Conservation (phyloP, 2,797 vertebrate genomes). For the Setipinna tenuifilis region DNA sequence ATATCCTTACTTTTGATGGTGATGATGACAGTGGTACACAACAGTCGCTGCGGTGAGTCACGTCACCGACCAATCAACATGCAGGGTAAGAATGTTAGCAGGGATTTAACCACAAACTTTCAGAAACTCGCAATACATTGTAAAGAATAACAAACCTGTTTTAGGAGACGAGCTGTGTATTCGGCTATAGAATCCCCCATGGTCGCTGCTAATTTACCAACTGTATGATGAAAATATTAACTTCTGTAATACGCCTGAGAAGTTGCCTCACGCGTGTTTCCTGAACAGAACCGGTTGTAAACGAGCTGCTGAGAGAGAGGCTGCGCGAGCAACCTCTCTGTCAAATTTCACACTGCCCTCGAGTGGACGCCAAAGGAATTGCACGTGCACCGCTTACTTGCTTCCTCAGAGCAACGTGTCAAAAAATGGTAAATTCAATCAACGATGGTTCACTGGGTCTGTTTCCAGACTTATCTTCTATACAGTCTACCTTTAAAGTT, state of each 20-base stretch:
- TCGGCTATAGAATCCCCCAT: conserved; percentile 78
- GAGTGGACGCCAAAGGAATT: background rate
- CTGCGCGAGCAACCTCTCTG: background rate
- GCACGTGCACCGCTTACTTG: background rate
- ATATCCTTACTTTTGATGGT: no score
- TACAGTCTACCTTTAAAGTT: no score
- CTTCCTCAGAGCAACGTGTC: no score
- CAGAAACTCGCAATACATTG: background rate
- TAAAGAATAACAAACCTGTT: conserved; percentile 77
- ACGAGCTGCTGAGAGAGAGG: background rate
- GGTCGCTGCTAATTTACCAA: conserved; percentile 38
- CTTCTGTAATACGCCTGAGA: conserved; percentile 8
- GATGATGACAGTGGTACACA: no score
- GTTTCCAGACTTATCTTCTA: no score
- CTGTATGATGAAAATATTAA: background rate
- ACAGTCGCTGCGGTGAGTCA: background rate
- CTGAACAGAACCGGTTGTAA: background rate
- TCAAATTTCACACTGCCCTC: conserved; percentile 11
- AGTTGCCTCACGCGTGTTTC: conserved; percentile 23
- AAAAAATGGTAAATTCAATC: no score
- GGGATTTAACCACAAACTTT: background rate
- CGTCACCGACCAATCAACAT: conserved; percentile 30
- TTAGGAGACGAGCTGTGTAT: conserved; percentile 75
- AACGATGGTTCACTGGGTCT: no score
- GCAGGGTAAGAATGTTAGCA: background rate